These are phyloP conservation scores for Serranus cabrilla DNA, from an alignment of 2,797 vertebrate species.

Conservation along the genomic window DNA sequence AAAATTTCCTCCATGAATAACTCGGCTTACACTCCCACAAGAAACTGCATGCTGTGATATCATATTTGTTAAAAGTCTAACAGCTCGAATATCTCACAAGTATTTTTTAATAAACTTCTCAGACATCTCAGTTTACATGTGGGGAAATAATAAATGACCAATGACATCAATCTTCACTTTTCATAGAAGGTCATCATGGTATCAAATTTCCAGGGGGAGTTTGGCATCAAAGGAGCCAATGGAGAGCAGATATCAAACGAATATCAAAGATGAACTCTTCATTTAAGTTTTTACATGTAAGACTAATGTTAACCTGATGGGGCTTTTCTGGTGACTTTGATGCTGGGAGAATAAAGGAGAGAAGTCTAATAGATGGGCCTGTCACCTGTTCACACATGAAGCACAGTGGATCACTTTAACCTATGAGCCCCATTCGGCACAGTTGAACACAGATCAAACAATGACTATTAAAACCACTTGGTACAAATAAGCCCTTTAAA, in stretches of 20 bases:
- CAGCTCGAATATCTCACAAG: background rate
- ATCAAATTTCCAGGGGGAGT: slow-evolving; percentile 47
- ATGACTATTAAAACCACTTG: slow-evolving; percentile 53
- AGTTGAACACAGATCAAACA: slow-evolving; percentile 75
- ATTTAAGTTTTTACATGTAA: slow-evolving; percentile 72
- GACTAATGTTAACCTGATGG: slow-evolving; percentile 73
- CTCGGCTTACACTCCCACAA: too few species aligned
- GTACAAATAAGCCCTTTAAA: slow-evolving; percentile 49
- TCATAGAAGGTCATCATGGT: slow-evolving; percentile 50
- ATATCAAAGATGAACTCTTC: slow-evolving; percentile 79
- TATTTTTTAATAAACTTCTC: slow-evolving; percentile 11
- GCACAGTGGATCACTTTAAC: slow-evolving; percentile 53
- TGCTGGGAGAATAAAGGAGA: slow-evolving; percentile 73
- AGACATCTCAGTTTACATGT: slow-evolving; percentile 24
- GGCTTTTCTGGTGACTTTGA: slow-evolving; percentile 81
- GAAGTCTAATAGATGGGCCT: slow-evolving; percentile 54
- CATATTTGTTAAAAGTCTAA: background rate
- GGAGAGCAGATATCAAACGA: slow-evolving; percentile 72
- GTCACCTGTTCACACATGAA: slow-evolving; percentile 80
- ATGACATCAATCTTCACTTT: slow-evolving; percentile 43
- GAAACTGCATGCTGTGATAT: too few species aligned
- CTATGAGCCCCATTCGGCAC: slow-evolving; percentile 40
- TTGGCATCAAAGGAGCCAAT: slow-evolving; percentile 62
- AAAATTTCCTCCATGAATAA: too few species aligned
- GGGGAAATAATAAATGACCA: slow-evolving; percentile 18